Conservation (phyloP, 2,797 vertebrate genomes). For the Poecilia wingei region DNA sequence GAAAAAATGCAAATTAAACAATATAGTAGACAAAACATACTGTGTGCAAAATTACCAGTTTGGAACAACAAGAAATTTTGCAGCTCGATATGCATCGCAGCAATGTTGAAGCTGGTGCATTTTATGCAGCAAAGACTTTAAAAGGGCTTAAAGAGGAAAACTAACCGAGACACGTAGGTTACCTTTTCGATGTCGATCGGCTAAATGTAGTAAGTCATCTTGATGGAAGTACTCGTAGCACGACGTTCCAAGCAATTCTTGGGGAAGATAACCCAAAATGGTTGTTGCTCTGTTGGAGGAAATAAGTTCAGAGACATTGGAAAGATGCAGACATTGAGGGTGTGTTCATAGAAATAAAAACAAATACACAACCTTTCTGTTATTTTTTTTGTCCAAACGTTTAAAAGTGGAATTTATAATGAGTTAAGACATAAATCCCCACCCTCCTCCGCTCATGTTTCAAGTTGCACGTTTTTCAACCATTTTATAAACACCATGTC, state of each 20-base stretch:
- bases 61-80: neutral
- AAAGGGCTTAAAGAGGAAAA: neutral
- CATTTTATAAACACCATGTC: neutral
- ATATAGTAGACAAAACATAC: neutral
- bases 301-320: neutral
- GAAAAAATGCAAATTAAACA: neutral
- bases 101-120: neutral
- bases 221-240: conserved; percentile 98
- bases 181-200: conserved; percentile 93
- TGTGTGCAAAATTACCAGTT: neutral
- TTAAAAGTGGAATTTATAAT: neutral
- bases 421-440: neutral
- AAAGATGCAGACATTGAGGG: neutral
- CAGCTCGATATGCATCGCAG: neutral
- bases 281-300: conserved; percentile 87
- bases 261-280: conserved; percentile 93
- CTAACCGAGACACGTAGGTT: conserved; percentile 2
- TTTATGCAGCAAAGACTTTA: neutral
- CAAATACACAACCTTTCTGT: neutral
- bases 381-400: neutral
- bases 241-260: conserved; percentile 94
- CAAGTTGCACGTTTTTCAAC: neutral
- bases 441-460: neutral
- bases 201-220: conserved; percentile 90
- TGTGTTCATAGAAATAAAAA: neutral